Evolutionary conservation across 2,888 invertebrate species (phyloP).

Genomic region (Yponomeuta plumbellus): DNA sequence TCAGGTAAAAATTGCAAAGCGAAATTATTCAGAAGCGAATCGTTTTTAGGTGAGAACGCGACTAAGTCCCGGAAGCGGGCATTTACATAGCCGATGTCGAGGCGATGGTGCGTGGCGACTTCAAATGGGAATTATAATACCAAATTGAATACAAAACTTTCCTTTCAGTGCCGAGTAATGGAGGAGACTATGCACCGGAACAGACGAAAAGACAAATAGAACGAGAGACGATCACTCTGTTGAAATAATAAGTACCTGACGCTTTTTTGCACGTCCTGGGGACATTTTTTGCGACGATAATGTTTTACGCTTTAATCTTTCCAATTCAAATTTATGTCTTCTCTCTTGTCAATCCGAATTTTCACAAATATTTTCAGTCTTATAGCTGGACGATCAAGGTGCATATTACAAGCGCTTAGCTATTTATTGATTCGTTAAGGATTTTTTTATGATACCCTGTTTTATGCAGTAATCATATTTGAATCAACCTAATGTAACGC

Average conservation of each 20-base stretch:
- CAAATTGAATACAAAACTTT: constrained; percentile 79
- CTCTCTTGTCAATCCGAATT: constrained; percentile 64
- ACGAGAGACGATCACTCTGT: constrained; percentile 62
- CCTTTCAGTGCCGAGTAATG: constrained; percentile 77
- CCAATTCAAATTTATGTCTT: constrained; percentile 74
- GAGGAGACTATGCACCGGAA: constrained; percentile 76
- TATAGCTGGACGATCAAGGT: constrained; percentile 45
- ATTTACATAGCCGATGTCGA: constrained; percentile 75
- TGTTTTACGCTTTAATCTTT: constrained; percentile 75
- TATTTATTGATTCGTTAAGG: background rate
- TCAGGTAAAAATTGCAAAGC: constrained; percentile 37
- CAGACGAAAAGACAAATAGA: constrained; percentile 76
- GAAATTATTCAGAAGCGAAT: constrained; percentile 40
- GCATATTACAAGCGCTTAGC: background rate
- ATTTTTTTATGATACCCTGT: background rate
- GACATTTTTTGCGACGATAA: constrained; percentile 67
- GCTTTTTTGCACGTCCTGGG: constrained; percentile 67
- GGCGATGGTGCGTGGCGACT: constrained; percentile 76
- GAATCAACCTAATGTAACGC: constrained; percentile 7
- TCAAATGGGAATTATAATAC: constrained; percentile 78
- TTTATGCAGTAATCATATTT: background rate
- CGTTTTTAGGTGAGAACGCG: constrained; percentile 63
- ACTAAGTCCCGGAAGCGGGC: constrained; percentile 70
- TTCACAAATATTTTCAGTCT: constrained; percentile 75
- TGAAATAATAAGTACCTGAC: constrained; percentile 73